phyloP scores from a whole-genome alignment of 2,797 vertebrate genomes.

The Kryptolebias ocellatus region DNA sequence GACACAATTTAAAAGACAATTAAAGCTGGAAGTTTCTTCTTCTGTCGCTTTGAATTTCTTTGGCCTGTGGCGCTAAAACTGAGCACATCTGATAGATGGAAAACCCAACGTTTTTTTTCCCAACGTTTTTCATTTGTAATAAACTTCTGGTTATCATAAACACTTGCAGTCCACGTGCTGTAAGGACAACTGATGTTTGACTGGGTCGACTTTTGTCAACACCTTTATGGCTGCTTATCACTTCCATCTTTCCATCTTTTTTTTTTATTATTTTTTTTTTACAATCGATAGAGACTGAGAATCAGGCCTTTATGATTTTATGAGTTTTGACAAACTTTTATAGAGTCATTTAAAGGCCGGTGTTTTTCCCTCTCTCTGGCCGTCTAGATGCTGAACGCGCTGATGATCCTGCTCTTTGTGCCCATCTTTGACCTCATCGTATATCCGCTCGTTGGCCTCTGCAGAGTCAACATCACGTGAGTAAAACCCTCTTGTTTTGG shows the following conservation, averaged over 20 bases:
- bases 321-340: conserved; percentile 45
- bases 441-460: conserved; percentile 88
- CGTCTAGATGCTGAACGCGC: conserved; percentile 91
- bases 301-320: conserved; percentile 52
- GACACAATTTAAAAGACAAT: too few species aligned
- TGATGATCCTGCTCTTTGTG: conserved; percentile 93
- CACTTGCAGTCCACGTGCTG: too few species aligned
- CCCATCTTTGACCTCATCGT: conserved; percentile 93
- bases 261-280: background rate
- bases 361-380: conserved; percentile 30
- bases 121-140: background rate
- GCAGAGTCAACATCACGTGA: conserved; percentile 92
- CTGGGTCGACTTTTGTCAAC: background rate
- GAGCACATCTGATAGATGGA: background rate
- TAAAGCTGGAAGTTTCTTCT: too few species aligned
- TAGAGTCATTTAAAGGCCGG: conserved; percentile 23
- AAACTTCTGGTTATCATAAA: background rate
- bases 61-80: background rate
- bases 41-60: background rate
- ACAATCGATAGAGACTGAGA: conserved; percentile 14
- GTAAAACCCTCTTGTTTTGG: conserved; percentile 61
- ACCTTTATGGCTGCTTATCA: conserved; percentile 40
- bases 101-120: background rate
- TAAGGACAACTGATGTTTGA: background rate
- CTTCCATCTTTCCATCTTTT: background rate